Conservation (phyloP, 2,888 invertebrate species). For the Carpatolechia fugitivella region DNA sequence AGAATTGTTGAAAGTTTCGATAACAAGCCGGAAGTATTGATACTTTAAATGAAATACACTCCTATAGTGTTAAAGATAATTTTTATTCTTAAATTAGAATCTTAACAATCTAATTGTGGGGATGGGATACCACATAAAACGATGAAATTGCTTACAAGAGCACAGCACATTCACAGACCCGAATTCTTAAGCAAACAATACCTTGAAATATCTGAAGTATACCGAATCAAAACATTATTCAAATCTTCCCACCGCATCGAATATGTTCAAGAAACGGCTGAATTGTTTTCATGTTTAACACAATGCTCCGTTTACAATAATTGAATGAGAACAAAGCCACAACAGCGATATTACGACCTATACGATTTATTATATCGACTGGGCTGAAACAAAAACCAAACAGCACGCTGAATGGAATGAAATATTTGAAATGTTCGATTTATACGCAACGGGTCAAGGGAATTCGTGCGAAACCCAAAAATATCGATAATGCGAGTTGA, state of each 20-base stretch:
- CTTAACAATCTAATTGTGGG: not conserved
- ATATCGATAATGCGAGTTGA: slow-evolving; percentile 27
- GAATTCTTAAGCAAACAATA: not conserved
- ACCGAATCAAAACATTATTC: not conserved
- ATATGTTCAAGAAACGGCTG: not conserved
- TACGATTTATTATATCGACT: slow-evolving; percentile 5
- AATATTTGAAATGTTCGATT: not conserved
- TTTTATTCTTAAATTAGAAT: too few species aligned
- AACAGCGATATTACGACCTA: not conserved
- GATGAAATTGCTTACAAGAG: too few species aligned
- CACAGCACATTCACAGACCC: too few species aligned
- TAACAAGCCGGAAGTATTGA: slow-evolving; percentile 1
- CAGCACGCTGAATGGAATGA: not conserved
- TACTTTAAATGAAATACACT: not conserved
- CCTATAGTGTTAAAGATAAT: too few species aligned
- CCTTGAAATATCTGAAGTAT: not conserved
- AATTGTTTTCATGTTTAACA: slow-evolving; percentile 10
- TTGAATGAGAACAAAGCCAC: slow-evolving; percentile 5
- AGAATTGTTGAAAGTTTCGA: not conserved
- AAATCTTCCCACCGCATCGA: not conserved
- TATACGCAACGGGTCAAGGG: slow-evolving; percentile 20
- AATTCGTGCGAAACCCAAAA: slow-evolving; percentile 30
- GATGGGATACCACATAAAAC: too few species aligned
- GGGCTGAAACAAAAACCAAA: not conserved
- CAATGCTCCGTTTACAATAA: slow-evolving; percentile 7